Conservation (phyloP, 2,797 vertebrate genomes). For the Tragopan temminckii region DNA sequence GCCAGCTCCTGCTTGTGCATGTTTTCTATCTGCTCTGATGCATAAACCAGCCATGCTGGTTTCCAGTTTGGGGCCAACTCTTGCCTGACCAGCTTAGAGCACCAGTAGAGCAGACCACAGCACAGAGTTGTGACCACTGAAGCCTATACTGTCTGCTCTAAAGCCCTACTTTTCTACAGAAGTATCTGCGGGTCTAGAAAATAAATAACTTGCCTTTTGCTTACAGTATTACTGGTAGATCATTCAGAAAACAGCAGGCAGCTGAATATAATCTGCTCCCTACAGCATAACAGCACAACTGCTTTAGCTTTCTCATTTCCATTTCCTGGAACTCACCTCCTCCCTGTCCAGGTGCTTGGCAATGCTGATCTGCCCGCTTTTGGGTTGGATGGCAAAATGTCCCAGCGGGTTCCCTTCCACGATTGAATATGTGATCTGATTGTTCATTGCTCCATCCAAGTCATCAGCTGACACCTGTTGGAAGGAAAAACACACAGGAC, state of each 20-base stretch:
- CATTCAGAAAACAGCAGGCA: neutral
- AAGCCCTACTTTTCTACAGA: neutral
- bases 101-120: neutral
- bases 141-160: neutral
- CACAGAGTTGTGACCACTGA: neutral
- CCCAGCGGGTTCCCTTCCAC: constrained; percentile 88
- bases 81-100: neutral
- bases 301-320: neutral
- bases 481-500: neutral
- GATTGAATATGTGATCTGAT: constrained; percentile 90
- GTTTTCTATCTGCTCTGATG: neutral
- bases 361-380: constrained; percentile 88
- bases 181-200: neutral
- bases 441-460: constrained; percentile 90
- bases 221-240: neutral
- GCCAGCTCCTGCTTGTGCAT: neutral
- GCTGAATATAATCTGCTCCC: neutral
- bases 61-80: neutral
- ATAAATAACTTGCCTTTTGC: neutral
- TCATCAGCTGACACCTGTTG: constrained; percentile 91
- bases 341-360: constrained; percentile 91
- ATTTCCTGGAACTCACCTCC: constrained; percentile 84
- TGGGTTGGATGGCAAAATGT: constrained; percentile 90
- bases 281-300: neutral
- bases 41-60: neutral